These are phyloP conservation scores for Graphium colonna DNA, from an alignment of 2,888 invertebrate genomes.

Conservation along the genomic window DNA sequence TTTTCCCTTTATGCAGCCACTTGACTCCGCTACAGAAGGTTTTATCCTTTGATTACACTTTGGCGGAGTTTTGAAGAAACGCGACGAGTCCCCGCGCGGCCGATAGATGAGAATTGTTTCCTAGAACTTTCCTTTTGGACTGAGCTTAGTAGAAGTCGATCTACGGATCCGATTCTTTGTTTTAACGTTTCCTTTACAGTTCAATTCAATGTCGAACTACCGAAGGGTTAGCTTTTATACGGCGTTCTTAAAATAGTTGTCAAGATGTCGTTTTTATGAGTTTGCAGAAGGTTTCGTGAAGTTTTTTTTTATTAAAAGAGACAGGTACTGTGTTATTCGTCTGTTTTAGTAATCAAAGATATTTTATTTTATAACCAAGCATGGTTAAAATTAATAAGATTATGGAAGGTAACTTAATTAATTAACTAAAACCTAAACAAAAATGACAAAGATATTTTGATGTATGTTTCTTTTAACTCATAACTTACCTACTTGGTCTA, in stretches of 20 bases:
- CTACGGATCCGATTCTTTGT: constrained; percentile 10
- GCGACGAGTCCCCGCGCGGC: constrained; percentile 43
- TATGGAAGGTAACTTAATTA: no score
- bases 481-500: no score
- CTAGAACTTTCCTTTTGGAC: constrained; percentile 43
- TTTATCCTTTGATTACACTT: constrained; percentile 69
- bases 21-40: constrained; percentile 60
- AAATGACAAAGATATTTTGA: no score
- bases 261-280: constrained; percentile 1
- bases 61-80: constrained; percentile 43
- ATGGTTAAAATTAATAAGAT: no score
- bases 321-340: no score
- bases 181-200: not conserved
- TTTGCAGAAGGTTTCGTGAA: not conserved
- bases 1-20: constrained; percentile 68
- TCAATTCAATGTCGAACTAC: constrained; percentile 7
- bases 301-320: no score
- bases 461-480: no score
- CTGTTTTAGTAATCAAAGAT: no score
- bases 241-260: constrained; percentile 3
- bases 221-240: constrained; percentile 5
- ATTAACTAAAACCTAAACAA: no score
- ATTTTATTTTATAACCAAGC: no score
- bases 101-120: constrained; percentile 54
- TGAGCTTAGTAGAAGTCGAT: constrained; percentile 17